Evolutionary conservation across 23 tunicate genomes (phyloP), one percentile per base, ranked within the genome.

Genomic region (Phallusia fumigata): DNA sequence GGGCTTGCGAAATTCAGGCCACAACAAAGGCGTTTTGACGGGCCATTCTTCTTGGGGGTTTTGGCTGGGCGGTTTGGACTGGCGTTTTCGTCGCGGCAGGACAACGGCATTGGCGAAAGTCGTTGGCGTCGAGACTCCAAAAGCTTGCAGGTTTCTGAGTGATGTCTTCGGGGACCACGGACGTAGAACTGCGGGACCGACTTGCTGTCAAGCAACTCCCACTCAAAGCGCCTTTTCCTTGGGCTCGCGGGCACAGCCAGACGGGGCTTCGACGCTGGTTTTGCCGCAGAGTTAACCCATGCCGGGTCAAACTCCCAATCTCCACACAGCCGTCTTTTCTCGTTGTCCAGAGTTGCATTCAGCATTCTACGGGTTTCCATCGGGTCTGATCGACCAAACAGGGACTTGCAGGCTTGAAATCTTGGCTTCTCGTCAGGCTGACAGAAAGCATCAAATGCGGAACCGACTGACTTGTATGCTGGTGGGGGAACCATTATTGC

Each of bases 351-450:
- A 40, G 74, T 74, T 26, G 49, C 72, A 33, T 83, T 52, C 22
- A 83, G 26, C 86, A 83, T 83, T 31, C 72, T 50, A 40, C 74
- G 74, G 31, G 86, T 83, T 49, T 83, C 86, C 33, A n/a, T 26
- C 44, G 76, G 86, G 24, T 83, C 79, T 13, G 86, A 51, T 2
- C 33, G 40, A 44, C 72, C 79, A 28, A 83, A 83, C 35, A 83
- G 79, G 0, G 53, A 45, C 21, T 45, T 77, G 44, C 81, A 77
- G 10, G 44, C 81, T 34, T 30, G 53, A 77, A 34, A 32, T 22
- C 47, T 32, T 6, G 81, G 81, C 22, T 77, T 77, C 28, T 58
- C 69, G 26, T 58, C 69, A 58, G 69, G 26, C 28, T 58, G 28
- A 24, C 69, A 58, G 28, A 21, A 6, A 3, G 69, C 69, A 24